phyloP scores from a whole-genome alignment of 2,888 invertebrate genomes.

The Lycaena phlaeas region DNA sequence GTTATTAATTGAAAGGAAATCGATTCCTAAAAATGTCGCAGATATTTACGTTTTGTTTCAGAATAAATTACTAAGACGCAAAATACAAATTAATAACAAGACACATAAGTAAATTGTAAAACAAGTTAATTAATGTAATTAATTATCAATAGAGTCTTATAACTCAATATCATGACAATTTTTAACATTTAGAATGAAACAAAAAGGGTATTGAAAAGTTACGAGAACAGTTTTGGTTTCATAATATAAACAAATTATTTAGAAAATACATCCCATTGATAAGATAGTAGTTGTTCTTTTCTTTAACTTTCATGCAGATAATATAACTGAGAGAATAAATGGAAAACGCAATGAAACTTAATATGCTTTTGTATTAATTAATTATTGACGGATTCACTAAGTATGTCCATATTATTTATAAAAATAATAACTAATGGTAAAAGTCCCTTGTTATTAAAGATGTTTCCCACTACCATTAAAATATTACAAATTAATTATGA shows the following conservation, averaged over 20 bases:
- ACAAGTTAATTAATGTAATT: slow-evolving; percentile 10
- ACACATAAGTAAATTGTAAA: no score
- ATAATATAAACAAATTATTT: slow-evolving; percentile 15
- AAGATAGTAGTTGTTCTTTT: slow-evolving; percentile 17
- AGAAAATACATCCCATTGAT: slow-evolving; percentile 17
- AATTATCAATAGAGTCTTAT: slow-evolving; percentile 13
- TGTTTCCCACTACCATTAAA: no score
- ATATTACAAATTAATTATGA: no score
- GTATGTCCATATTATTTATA: no score
- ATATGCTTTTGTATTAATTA: slow-evolving; percentile 16
- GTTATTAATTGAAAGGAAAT: neutral
- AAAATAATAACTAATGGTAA: no score
- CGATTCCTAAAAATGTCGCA: slow-evolving; percentile 8
- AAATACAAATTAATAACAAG: slow-evolving; percentile 16
- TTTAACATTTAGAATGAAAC: slow-evolving; percentile 16
- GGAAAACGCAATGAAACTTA: slow-evolving; percentile 12
- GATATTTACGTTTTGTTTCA: slow-evolving; percentile 12
- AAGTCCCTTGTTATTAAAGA: no score
- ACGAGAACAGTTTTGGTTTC: slow-evolving; percentile 19
- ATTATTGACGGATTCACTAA: no score
- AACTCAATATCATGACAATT: no score
- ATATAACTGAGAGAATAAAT: slow-evolving; percentile 17
- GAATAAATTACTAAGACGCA: slow-evolving; percentile 16
- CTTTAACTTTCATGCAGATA: slow-evolving; percentile 17
- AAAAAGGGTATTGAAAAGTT: slow-evolving; percentile 15